A percentile compares a stretch with the other conserved stretches of the same genome.
Evolutionary conservation across 1,140 invertebrate species (phyloP).

Genomic region (Acyrthosiphon pisum): DNA sequence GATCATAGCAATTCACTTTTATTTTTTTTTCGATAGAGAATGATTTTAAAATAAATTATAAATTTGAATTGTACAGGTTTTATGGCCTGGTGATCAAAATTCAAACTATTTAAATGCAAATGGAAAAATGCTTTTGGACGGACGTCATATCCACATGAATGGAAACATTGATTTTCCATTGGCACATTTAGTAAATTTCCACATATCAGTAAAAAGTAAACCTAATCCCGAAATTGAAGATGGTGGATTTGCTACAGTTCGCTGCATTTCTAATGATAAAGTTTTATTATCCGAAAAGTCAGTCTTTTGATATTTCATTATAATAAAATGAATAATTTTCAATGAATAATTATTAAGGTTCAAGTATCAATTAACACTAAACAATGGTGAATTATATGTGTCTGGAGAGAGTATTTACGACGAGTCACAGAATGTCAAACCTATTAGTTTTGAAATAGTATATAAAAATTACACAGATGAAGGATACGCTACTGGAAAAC

Average conservation of each 20-base stretch:
- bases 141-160: neutral
- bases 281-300: constrained; percentile 19
- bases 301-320: neutral
- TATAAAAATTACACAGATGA: constrained; percentile 18
- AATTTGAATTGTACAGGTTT: neutral
- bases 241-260: neutral
- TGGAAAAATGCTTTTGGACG: neutral
- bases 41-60: neutral
- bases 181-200: neutral
- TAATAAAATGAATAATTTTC: neutral
- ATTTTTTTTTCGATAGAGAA: neutral
- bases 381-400: neutral
- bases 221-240: neutral
- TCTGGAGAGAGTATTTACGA: constrained; percentile 25
- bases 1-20: neutral
- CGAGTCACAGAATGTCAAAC: neutral
- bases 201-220: neutral
- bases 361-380: constrained; percentile 8
- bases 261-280: neutral
- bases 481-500: neutral
- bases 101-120: neutral
- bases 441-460: neutral
- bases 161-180: constrained; percentile 23
- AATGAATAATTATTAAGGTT: neutral
- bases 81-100: constrained; percentile 30